phyloP scores from a whole-genome alignment of 1,140 invertebrate species.

The Lepidostoma basale region DNA sequence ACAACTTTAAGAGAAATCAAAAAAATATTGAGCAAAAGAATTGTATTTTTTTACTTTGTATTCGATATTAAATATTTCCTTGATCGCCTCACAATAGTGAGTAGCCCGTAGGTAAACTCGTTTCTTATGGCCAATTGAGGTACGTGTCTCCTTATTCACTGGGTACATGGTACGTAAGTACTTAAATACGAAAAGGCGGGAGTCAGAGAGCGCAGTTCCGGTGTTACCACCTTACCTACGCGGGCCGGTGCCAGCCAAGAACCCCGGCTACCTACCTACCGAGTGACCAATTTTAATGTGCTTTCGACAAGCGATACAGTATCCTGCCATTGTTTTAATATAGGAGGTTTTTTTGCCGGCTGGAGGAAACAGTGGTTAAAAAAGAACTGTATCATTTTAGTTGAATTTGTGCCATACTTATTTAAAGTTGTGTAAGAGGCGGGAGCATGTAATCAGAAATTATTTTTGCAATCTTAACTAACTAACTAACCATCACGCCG shows the following conservation, averaged over 20 bases:
- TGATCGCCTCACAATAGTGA: not conserved
- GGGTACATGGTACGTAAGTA: not conserved
- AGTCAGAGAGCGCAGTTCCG: conserved; percentile 25
- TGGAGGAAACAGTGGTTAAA: no score
- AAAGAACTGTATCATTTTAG: no score
- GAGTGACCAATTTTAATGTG: conserved; percentile 19
- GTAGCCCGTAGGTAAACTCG: conserved; percentile 12
- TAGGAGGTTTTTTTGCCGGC: no score
- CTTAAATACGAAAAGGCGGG: conserved; percentile 21
- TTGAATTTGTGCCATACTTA: no score
- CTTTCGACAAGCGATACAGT: conserved; percentile 22
- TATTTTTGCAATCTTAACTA: no score
- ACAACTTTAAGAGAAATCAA: not conserved
- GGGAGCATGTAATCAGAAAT: no score
- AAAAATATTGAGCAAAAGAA: not conserved
- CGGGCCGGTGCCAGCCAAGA: not conserved
- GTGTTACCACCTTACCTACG: conserved; percentile 2
- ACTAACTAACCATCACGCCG: no score
- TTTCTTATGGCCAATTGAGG: conserved; percentile 19
- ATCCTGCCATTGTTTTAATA: conserved; percentile 23
- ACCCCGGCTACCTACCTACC: not conserved
- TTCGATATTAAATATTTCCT: not conserved
- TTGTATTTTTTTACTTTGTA: not conserved
- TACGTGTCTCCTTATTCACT: not conserved
- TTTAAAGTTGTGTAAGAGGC: no score